Percentiles rank a stretch among this genome's conserved stretches.
Conservation (phyloP, 2,113 vertebrate species). For the Rhinogobius similis region DNA sequence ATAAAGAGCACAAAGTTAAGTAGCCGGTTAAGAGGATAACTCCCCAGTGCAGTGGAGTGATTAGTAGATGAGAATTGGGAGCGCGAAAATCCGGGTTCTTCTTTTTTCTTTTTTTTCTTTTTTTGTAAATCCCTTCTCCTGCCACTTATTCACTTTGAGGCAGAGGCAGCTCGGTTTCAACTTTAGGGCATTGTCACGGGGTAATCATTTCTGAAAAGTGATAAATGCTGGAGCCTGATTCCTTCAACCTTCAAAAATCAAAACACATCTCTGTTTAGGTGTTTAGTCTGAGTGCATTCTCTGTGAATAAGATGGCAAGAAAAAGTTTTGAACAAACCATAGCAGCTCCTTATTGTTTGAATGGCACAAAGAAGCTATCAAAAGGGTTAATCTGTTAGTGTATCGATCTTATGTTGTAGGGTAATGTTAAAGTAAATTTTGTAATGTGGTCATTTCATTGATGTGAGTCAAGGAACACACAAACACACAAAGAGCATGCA, state of each 20-base stretch:
- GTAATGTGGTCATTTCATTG: too few relatives aligned
- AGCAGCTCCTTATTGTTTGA: constrained; percentile 42
- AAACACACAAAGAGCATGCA: too few relatives aligned
- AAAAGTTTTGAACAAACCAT: constrained; percentile 33
- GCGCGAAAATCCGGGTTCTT: constrained; percentile 77
- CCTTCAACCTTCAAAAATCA: constrained; percentile 51
- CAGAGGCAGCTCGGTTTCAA: constrained; percentile 69
- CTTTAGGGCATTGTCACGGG: constrained; percentile 72
- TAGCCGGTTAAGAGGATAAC: constrained; percentile 84
- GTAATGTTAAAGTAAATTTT: not conserved
- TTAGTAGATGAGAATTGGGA: constrained; percentile 82
- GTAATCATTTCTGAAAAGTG: constrained; percentile 77
- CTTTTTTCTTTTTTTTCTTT: not conserved
- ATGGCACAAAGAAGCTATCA: constrained; percentile 32
- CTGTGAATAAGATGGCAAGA: constrained; percentile 54
- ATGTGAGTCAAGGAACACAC: too few relatives aligned
- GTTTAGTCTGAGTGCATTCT: constrained; percentile 64
- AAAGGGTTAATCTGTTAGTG: constrained; percentile 42
- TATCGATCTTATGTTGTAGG: constrained; percentile 2
- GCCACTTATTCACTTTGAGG: constrained; percentile 78
- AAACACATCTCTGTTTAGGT: constrained; percentile 69
- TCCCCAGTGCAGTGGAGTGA: constrained; percentile 82
- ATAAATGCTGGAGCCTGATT: constrained; percentile 60
- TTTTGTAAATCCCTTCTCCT: constrained; percentile 77
- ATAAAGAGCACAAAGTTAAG: constrained; percentile 86